Evolutionary conservation across 2,113 vertebrate species (phyloP).

Genomic region (Falco punctatus): DNA sequence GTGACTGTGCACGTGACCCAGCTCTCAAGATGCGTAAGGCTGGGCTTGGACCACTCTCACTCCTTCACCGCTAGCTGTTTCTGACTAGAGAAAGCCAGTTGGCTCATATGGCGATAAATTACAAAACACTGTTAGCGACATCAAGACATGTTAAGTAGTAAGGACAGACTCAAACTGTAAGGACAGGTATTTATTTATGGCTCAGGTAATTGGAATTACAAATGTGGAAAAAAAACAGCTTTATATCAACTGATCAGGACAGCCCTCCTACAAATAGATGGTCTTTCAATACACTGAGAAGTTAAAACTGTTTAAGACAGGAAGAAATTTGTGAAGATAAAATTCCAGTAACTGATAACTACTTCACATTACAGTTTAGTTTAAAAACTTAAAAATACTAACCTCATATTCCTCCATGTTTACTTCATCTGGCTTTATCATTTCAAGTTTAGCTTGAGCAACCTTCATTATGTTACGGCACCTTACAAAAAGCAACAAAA

Average conservation of each 20-base stretch:
- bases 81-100: not conserved
- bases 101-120: not conserved
- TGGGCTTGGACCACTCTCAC: not conserved
- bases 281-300: not conserved
- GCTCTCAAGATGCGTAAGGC: not conserved
- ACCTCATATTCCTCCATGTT: slow-evolving; percentile 97
- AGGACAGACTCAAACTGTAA: not conserved
- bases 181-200: not conserved
- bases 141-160: not conserved
- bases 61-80: not conserved
- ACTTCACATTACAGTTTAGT: not conserved
- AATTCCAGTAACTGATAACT: not conserved
- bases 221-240: not conserved
- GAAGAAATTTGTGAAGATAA: not conserved
- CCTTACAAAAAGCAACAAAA: slow-evolving; percentile 71
- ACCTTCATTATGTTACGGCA: slow-evolving; percentile 97
- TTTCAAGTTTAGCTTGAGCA: slow-evolving; percentile 94
- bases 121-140: not conserved
- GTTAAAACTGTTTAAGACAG: not conserved
- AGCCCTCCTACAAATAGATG: not conserved
- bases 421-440: slow-evolving; percentile 95
- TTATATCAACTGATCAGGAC: not conserved
- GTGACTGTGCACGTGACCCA: not conserved
- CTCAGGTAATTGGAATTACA: not conserved
- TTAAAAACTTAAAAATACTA: slow-evolving; percentile 38